These are phyloP conservation scores for Acholoe squamosa DNA, from an alignment of 2,888 invertebrate species.

Conservation along the genomic window DNA sequence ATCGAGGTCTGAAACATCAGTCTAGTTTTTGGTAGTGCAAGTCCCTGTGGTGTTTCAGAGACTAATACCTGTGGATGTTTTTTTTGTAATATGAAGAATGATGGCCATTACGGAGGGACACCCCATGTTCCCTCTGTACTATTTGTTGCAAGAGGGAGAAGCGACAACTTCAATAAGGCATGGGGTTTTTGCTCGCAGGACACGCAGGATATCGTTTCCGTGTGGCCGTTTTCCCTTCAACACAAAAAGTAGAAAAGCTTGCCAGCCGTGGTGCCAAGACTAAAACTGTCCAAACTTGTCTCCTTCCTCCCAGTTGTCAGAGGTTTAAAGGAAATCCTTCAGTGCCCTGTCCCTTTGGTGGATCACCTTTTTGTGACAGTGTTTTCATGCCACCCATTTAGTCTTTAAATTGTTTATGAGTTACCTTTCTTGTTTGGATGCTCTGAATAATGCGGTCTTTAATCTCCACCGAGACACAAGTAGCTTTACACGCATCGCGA, in stretches of 20 bases:
- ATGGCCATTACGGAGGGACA: background rate
- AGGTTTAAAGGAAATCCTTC: background rate
- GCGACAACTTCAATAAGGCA: background rate
- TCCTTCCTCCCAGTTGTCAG: background rate
- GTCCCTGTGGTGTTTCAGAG: slow-evolving; percentile 3
- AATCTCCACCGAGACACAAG: background rate
- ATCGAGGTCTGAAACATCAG: no score
- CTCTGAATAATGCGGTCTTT: background rate
- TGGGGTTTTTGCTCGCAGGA: background rate
- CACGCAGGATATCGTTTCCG: background rate
- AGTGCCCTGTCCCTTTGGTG: slow-evolving; percentile 1
- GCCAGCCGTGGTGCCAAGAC: background rate
- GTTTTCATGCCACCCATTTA: background rate
- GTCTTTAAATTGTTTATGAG: slow-evolving; percentile 18
- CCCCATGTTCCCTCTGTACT: background rate
- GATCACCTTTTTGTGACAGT: background rate
- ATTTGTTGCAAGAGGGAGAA: slow-evolving; percentile 1
- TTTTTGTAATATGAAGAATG: slow-evolving; percentile 41
- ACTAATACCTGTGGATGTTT: background rate
- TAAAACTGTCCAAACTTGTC: slow-evolving; percentile 21
- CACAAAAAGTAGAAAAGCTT: background rate
- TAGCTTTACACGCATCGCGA: no score
- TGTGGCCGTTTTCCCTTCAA: background rate
- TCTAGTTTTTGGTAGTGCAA: background rate
- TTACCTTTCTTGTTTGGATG: background rate